These are phyloP conservation scores for Stenichneumon culpator DNA, from an alignment of 2,888 invertebrate genomes.

Conservation along the genomic window DNA sequence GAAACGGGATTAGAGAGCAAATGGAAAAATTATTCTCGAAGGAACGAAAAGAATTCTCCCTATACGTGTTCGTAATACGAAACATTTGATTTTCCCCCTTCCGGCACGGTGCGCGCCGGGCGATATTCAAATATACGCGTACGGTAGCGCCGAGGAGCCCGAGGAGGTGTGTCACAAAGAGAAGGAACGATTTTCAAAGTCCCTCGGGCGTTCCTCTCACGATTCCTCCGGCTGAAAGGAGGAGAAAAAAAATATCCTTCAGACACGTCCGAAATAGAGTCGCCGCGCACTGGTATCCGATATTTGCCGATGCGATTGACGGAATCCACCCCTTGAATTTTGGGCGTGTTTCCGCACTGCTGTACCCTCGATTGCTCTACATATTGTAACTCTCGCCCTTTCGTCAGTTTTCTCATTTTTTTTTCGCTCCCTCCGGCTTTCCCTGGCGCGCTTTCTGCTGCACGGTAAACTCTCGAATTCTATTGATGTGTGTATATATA, in stretches of 20 bases:
- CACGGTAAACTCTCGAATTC: slow-evolving; percentile 11
- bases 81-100: slow-evolving; percentile 58
- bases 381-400: slow-evolving; percentile 37
- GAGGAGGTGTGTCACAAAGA: slow-evolving; percentile 53
- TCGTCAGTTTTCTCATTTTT: slow-evolving; percentile 25
- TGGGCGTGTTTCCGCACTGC: slow-evolving; percentile 19
- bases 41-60: slow-evolving; percentile 44
- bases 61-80: slow-evolving; percentile 61
- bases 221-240: slow-evolving; percentile 20
- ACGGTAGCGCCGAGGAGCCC: slow-evolving; percentile 14
- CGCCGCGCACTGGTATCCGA: slow-evolving; percentile 40
- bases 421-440: slow-evolving; percentile 25
- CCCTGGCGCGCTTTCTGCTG: slow-evolving; percentile 1
- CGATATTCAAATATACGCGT: slow-evolving; percentile 55
- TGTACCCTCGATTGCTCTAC: slow-evolving; percentile 53
- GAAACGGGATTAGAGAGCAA: slow-evolving; percentile 48
- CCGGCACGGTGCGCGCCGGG: slow-evolving; percentile 5
- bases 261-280: slow-evolving; percentile 63
- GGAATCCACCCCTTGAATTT: slow-evolving; percentile 52
- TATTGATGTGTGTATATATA: neutral
- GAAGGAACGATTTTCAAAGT: slow-evolving; percentile 59
- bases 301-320: slow-evolving; percentile 66
- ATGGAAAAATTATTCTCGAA: slow-evolving; percentile 54
- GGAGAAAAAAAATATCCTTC: slow-evolving; percentile 45
- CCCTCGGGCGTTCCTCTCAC: slow-evolving; percentile 45